Conservation (phyloP, 2,113 vertebrate species). For the Hemicordylus capensis region DNA sequence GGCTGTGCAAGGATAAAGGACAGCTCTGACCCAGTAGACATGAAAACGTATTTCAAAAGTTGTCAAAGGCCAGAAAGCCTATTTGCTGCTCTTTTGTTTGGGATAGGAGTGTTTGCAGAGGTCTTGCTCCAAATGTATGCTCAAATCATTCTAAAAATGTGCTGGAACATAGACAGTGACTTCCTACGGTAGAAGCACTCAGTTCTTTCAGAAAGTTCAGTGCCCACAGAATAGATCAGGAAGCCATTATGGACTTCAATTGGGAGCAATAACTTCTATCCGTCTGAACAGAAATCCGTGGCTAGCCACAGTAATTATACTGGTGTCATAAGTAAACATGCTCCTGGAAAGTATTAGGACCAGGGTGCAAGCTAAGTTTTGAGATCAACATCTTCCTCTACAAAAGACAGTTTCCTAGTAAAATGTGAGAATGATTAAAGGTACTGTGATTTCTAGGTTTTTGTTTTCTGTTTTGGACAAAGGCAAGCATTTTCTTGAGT, state of each 20-base stretch:
- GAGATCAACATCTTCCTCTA: no score
- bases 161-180: neutral
- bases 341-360: neutral
- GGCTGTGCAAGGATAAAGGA: neutral
- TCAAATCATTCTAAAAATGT: neutral
- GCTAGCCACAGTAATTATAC: neutral
- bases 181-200: neutral
- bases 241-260: neutral
- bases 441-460: neutral
- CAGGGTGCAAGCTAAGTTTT: neutral
- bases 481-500: neutral
- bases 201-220: neutral
- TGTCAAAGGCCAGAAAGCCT: neutral
- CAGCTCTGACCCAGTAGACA: neutral
- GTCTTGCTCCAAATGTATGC: neutral
- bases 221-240: neutral
- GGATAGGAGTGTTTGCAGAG: neutral
- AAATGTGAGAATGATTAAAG: constrained; percentile 34
- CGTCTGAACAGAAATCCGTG: neutral
- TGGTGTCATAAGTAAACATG: neutral
- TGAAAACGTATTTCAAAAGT: neutral
- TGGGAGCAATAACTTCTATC: neutral
- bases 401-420: neutral
- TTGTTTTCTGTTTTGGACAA: no score
- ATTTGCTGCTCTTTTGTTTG: neutral